phyloP scores from a whole-genome alignment of 2,888 invertebrate genomes.

The Parnassius glacialis region DNA sequence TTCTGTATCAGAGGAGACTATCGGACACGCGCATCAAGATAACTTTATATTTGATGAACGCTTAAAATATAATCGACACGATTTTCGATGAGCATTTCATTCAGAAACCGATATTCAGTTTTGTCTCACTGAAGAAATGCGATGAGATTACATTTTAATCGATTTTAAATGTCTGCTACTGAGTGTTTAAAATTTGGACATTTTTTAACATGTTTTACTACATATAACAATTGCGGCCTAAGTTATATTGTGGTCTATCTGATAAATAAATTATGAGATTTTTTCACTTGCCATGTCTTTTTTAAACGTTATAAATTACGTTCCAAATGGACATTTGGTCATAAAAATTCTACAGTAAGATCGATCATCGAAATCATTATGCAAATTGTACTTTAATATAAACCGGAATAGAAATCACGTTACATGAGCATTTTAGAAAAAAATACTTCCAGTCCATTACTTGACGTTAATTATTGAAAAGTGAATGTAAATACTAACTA shows the following conservation, averaged over 20 bases:
- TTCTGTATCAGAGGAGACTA: conserved; percentile 23
- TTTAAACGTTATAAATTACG: conserved; percentile 6
- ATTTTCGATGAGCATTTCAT: conserved; percentile 6
- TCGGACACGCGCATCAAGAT: conserved; percentile 24
- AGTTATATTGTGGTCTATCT: neutral
- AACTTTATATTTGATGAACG: conserved; percentile 17
- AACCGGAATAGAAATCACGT: conserved; percentile 3
- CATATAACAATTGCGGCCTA: neutral
- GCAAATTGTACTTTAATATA: conserved; percentile 11
- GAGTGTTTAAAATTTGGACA: too few species aligned
- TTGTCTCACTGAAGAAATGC: too few species aligned
- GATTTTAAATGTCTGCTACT: too few species aligned
- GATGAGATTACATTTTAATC: too few species aligned
- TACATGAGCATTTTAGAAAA: conserved; percentile 2
- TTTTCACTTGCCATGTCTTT: neutral
- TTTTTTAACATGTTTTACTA: too few species aligned
- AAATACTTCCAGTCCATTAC: conserved; percentile 3
- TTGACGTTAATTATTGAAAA: neutral
- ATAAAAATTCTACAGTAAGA: conserved; percentile 3
- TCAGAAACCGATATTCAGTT: conserved; percentile 1
- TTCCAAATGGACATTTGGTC: conserved; percentile 3
- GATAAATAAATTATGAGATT: neutral
- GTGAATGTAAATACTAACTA: too few species aligned
- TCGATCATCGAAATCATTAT: conserved; percentile 23
- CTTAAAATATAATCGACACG: conserved; percentile 4